Conservation (phyloP, 2,888 invertebrate genomes). For the Eubasilissa splendida region DNA sequence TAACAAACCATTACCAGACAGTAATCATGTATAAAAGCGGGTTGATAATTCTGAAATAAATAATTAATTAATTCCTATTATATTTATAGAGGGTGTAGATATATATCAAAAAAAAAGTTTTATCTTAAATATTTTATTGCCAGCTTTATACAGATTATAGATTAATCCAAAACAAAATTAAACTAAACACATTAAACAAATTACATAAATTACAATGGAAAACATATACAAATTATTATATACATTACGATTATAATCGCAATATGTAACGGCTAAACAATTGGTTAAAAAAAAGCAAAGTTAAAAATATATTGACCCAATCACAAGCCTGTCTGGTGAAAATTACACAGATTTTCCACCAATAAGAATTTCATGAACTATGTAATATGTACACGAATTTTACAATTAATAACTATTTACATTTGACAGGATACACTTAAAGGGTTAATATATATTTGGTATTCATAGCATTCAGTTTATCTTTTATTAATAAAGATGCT, state of each 20-base stretch:
- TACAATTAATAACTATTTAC: constrained; percentile 18
- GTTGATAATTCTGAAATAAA: no score
- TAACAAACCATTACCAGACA: no score
- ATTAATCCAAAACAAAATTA: constrained; percentile 18
- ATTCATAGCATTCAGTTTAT: constrained; percentile 19
- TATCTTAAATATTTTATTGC: constrained; percentile 33
- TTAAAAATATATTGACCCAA: not conserved
- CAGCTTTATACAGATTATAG: constrained; percentile 31
- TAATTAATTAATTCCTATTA: no score
- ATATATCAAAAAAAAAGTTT: no score
- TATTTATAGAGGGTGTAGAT: no score
- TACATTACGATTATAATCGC: constrained; percentile 17
- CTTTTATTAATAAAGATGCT: not conserved
- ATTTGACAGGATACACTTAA: constrained; percentile 12
- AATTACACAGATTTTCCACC: not conserved
- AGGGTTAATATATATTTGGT: constrained; percentile 27
- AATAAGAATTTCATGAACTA: not conserved
- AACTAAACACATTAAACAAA: constrained; percentile 10
- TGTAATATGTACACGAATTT: constrained; percentile 5
- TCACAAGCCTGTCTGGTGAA: not conserved
- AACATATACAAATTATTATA: constrained; percentile 19
- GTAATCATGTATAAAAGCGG: no score
- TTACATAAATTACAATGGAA: constrained; percentile 18
- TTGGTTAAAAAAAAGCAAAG: not conserved
- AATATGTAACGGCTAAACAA: constrained; percentile 8